phyloP scores from a whole-genome alignment of 2,888 invertebrate species.

The Parthenolecanium corni region DNA sequence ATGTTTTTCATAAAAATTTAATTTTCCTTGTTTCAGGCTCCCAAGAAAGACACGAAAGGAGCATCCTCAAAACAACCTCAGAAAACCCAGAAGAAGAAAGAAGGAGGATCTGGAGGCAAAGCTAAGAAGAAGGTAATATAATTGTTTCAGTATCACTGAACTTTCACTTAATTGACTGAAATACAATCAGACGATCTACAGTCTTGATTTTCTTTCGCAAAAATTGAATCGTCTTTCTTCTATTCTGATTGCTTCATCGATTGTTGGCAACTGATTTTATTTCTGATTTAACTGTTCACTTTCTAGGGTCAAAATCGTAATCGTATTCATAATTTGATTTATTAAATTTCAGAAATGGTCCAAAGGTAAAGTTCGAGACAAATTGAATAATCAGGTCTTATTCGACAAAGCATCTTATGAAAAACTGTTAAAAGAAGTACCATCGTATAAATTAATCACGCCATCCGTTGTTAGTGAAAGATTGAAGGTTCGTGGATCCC shows the following conservation, averaged over 20 bases:
- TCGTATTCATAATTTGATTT: too few species aligned
- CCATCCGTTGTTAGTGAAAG: slow-evolving; percentile 98
- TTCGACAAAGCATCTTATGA: slow-evolving; percentile 98
- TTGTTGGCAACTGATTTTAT: too few species aligned
- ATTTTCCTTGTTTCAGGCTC: too few species aligned
- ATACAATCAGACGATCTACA: too few species aligned
- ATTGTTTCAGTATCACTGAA: not conserved
- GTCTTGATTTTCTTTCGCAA: too few species aligned
- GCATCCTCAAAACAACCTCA: slow-evolving; percentile 78
- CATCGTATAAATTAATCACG: slow-evolving; percentile 94
- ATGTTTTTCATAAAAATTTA: too few species aligned
- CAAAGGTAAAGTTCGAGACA: slow-evolving; percentile 99
- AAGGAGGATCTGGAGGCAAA: slow-evolving; percentile 87
- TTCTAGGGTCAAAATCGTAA: too few species aligned
- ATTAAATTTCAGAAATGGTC: slow-evolving; percentile 99
- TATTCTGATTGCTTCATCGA: too few species aligned
- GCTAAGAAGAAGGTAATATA: slow-evolving; percentile 80
- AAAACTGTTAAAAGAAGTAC: slow-evolving; percentile 90
- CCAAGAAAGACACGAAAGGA: slow-evolving; percentile 84
- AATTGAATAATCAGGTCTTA: slow-evolving; percentile 96
- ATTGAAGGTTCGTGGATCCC: slow-evolving; percentile 91
- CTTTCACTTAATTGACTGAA: too few species aligned
- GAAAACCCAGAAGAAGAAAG: slow-evolving; percentile 90
- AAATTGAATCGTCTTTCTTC: too few species aligned
- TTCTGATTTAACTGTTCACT: too few species aligned